Evolutionary conservation across 2,888 invertebrate genomes (phyloP), one percentile per base, ranked within the genome.

Genomic region (Stegana nigrithorax): DNA sequence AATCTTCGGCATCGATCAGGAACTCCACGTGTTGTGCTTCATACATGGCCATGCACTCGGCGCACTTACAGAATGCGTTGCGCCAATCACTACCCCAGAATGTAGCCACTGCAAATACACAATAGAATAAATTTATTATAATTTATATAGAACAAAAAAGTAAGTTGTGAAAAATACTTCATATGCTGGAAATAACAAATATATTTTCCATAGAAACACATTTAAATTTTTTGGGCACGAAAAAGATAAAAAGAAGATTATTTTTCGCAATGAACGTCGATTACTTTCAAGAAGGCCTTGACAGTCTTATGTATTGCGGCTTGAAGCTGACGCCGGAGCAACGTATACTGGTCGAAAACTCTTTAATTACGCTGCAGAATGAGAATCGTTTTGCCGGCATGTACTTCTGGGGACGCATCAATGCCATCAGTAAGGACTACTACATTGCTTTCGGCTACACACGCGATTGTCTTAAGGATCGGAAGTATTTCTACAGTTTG

Each of bases 361-460:
- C 95, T 0, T 85, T 96, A 4, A 87, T 92, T 0, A 86, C 94
- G 61, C 87, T 96, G 39, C 92, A 95, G 85, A 90, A 91, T 68
- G 94, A 96, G 82, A 94, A 95, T 84, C 94, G 94, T 82, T 95
- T 95, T 83, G 85, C 88, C 14, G 89, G 90, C 80, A 89, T 94
- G 59, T 95, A 91, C 80, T 94, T 95, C 79, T 95, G 95, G 94
- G 96, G 96, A 0, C 91, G 91, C 80, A 91, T 96, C 58, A 89
- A 90, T 69, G 95, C 93, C 1, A 86, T 89, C 0, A 90, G 90
- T 68, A 88, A 88, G 17, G 95, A 95, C 84, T 96, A 96, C 83
- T 93, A 91, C 80, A 89, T 96, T 65, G 93, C 93, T 1, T 93
- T 91, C 76, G 96, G 96, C 12, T 91, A 91, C 69, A 87, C 87